Percentiles rank a stretch among this genome's conserved stretches.
phyloP scores from a whole-genome alignment of 2,113 vertebrate species.

The Alces alces region DNA sequence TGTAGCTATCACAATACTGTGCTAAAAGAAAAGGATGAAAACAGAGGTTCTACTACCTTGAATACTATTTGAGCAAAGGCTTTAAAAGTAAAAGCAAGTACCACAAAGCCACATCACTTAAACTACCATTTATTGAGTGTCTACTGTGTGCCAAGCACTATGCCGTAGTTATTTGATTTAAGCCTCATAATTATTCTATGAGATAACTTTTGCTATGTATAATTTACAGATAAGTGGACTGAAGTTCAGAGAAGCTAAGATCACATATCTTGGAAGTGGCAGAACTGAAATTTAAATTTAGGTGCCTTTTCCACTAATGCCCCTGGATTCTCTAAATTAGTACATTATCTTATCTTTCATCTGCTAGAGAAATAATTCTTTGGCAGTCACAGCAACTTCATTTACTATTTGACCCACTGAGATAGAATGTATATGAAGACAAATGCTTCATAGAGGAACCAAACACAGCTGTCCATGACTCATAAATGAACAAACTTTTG shows the following conservation, averaged over 20 bases:
- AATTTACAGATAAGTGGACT: not conserved
- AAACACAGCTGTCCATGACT: not conserved
- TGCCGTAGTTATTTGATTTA: not conserved
- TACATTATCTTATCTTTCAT: not conserved
- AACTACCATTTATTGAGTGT: not conserved
- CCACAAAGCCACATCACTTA: not conserved
- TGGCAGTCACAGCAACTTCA: not conserved
- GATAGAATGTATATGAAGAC: not conserved
- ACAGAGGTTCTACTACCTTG: not conserved
- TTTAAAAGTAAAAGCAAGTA: not conserved
- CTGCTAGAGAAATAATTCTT: not conserved
- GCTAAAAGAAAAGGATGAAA: not conserved
- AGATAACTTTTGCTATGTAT: not conserved
- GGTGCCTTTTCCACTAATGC: not conserved
- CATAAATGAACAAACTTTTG: not conserved
- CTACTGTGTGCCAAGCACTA: not conserved
- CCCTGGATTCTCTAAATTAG: not conserved
- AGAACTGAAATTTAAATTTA: not conserved
- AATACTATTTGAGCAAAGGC: not conserved
- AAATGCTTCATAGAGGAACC: not conserved
- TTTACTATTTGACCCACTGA: not conserved
- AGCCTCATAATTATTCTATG: not conserved
- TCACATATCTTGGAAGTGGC: not conserved
- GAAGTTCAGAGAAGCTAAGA: not conserved
- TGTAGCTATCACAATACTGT: not conserved